Percentiles rank a stretch among this genome's conserved stretches.
phyloP scores from a whole-genome alignment of 1,140 invertebrate genomes.

The Eriosoma lanigerum region DNA sequence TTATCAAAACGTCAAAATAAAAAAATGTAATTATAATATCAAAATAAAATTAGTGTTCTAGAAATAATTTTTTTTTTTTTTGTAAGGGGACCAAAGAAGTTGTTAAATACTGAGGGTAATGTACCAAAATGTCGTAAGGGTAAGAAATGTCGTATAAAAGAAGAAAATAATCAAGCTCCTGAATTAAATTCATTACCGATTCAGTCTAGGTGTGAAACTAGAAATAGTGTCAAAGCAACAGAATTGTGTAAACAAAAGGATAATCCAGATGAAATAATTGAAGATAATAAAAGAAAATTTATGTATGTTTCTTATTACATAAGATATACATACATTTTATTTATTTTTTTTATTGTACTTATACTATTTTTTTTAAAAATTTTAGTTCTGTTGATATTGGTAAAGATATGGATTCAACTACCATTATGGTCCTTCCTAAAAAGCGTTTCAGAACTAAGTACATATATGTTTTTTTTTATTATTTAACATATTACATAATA shows the following conservation, averaged over 20 bases:
- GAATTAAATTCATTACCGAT: conserved; percentile 25
- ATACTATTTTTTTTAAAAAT: not conserved
- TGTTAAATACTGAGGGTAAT: not conserved
- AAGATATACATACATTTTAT: not conserved
- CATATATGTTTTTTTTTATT: not conserved
- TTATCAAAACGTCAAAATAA: conserved; percentile 49
- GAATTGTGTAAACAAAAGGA: conserved; percentile 29
- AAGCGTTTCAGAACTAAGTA: conserved; percentile 42
- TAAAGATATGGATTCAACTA: conserved; percentile 13
- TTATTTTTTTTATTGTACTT: not conserved
- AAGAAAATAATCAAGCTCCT: conserved; percentile 2
- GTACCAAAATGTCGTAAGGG: not conserved
- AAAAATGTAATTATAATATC: conserved; percentile 39
- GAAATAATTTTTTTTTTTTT: not conserved
- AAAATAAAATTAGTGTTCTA: not conserved
- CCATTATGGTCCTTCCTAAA: conserved; percentile 34
- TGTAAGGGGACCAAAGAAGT: conserved; percentile 36
- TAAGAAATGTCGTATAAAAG: conserved; percentile 19
- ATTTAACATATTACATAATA: too few species aligned
- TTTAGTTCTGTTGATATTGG: conserved; percentile 17
- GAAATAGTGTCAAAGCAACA: conserved; percentile 37
- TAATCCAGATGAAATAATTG: not conserved
- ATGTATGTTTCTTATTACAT: not conserved
- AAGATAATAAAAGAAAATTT: conserved; percentile 22
- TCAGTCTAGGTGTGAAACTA: conserved; percentile 39